These are phyloP conservation scores for Perodicticus potto DNA, from an alignment of 2,797 vertebrate species.

Conservation along the genomic window DNA sequence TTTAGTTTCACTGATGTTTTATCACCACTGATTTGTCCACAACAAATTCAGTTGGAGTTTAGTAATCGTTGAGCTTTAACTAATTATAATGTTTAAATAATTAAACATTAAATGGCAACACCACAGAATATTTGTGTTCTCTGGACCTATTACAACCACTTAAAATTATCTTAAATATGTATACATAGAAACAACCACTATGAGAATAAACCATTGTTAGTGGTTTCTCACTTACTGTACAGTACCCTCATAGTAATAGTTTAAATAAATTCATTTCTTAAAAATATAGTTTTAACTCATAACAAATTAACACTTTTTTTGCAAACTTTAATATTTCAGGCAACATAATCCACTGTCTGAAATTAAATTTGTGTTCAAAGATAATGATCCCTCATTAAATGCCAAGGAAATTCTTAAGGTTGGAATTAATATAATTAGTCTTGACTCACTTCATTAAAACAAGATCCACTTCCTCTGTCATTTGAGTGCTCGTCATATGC, in stretches of 20 bases:
- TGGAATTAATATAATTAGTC: conserved; percentile 41
- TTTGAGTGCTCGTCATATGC: not conserved
- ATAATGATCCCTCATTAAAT: conserved; percentile 30
- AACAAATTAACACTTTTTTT: conserved; percentile 29
- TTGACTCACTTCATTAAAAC: conserved; percentile 44
- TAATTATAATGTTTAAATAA: conserved; percentile 39
- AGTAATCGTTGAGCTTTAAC: conserved; percentile 40
- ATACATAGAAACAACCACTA: not conserved
- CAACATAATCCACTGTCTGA: not conserved
- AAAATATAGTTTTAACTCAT: not conserved
- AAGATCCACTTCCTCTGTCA: conserved; percentile 35
- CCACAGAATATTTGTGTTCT: conserved; percentile 34
- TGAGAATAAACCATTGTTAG: not conserved
- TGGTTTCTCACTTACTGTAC: conserved; percentile 24
- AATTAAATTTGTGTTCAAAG: conserved; percentile 57
- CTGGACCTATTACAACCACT: not conserved
- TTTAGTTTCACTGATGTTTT: conserved; percentile 34
- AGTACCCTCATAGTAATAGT: conserved; percentile 43
- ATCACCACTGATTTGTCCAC: conserved; percentile 30
- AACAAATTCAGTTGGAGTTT: conserved; percentile 48
- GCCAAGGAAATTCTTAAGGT: conserved; percentile 19
- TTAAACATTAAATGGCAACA: conserved; percentile 14
- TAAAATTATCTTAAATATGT: conserved; percentile 28
- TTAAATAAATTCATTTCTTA: conserved; percentile 65
- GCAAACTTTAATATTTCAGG: conserved; percentile 26